A percentile compares a stretch with the other conserved stretches of the same genome.
phyloP scores from a whole-genome alignment of 2,797 vertebrate genomes.

The Pseudochaenichthys georgianus region DNA sequence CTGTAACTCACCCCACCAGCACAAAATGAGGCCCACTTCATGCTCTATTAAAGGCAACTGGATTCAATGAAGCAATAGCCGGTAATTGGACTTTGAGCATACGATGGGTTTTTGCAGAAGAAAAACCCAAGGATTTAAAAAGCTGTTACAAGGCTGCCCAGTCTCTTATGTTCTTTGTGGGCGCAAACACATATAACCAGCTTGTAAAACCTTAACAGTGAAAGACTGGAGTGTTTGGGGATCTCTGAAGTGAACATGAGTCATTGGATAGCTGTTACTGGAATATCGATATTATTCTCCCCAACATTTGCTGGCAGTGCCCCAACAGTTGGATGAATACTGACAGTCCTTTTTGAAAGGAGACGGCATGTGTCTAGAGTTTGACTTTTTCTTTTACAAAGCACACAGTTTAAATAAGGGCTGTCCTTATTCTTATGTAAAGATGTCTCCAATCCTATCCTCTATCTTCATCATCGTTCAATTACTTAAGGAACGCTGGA shows the following conservation, averaged over 20 bases:
- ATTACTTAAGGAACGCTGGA: constrained; percentile 45
- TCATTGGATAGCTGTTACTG: constrained; percentile 56
- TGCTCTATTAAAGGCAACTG: constrained; percentile 83
- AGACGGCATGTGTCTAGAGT: constrained; percentile 44
- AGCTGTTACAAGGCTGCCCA: constrained; percentile 50
- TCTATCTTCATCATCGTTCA: constrained; percentile 55
- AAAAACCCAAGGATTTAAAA: constrained; percentile 71
- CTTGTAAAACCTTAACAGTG: constrained; percentile 55
- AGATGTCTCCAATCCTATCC: constrained; percentile 16
- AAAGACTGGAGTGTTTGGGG: constrained; percentile 50
- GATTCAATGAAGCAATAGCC: constrained; percentile 78
- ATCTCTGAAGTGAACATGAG: constrained; percentile 65
- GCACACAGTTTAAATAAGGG: constrained; percentile 26
- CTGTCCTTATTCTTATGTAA: constrained; percentile 41
- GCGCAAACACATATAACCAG: constrained; percentile 57
- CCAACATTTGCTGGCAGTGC: constrained; percentile 59
- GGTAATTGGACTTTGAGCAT: constrained; percentile 79
- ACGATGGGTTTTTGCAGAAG: constrained; percentile 53
- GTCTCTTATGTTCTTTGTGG: constrained; percentile 61
- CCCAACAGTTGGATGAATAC: constrained; percentile 36
- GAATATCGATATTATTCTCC: constrained; percentile 70
- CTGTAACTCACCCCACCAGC: constrained; percentile 78
- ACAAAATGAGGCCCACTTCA: constrained; percentile 81
- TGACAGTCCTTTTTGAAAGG: constrained; percentile 33
- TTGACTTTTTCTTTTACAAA: constrained; percentile 54